Conservation (phyloP, 1,140 invertebrate genomes). For the Leguminivora glycinivorella region DNA sequence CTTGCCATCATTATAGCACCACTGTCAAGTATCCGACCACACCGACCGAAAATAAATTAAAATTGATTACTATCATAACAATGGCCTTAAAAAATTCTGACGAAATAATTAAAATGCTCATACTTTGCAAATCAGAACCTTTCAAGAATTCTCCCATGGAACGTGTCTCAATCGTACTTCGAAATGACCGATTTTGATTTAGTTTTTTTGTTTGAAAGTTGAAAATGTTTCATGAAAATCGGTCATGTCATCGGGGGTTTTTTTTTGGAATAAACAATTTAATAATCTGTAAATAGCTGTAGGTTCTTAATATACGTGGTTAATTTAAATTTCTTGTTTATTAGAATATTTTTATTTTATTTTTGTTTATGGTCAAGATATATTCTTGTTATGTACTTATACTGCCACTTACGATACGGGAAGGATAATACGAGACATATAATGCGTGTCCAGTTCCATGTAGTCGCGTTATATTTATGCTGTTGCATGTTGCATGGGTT, state of each 20-base stretch:
- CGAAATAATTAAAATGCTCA: neutral
- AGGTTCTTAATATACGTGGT: too few relatives aligned
- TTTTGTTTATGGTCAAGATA: too few relatives aligned
- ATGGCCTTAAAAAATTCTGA: conserved; percentile 10
- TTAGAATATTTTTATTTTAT: too few relatives aligned
- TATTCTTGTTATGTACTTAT: too few relatives aligned
- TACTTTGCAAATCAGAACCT: neutral
- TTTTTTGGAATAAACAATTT: too few relatives aligned
- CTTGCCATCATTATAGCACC: neutral
- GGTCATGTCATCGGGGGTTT: too few relatives aligned
- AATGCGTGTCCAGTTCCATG: conserved; percentile 51
- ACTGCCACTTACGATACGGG: conserved; percentile 51
- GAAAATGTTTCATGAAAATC: too few relatives aligned
- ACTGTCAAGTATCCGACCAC: conserved; percentile 13
- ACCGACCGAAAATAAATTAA: conserved; percentile 25
- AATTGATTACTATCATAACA: conserved; percentile 19
- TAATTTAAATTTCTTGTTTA: too few relatives aligned
- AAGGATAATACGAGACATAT: conserved; percentile 45
- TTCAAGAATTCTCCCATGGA: neutral
- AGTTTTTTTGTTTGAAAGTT: too few relatives aligned
- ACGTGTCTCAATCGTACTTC: neutral
- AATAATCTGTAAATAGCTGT: too few relatives aligned
- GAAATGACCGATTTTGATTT: too few relatives aligned
- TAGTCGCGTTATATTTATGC: conserved; percentile 33
- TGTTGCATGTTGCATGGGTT: neutral